Base-by-base conservation (phyloP, 2,888 invertebrate species). In the Linnaemya tessellans region DNA sequence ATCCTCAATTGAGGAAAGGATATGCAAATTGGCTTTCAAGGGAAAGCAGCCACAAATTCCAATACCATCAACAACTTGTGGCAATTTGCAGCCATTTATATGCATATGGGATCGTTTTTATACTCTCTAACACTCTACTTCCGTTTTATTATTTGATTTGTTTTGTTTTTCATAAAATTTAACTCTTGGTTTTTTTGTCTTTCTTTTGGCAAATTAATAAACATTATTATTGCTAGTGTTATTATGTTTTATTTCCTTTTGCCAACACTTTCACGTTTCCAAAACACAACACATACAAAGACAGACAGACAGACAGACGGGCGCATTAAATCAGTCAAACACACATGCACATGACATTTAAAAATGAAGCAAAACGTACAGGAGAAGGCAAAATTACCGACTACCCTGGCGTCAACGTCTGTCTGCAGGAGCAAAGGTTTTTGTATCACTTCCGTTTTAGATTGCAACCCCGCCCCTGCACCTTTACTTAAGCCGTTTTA, bases 171-270 rank as follows among this genome's bases (percentile, higher is more conserved):
- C 30, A 3, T 56, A 7, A 41, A 13, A 51, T 49, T 18, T 8
- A 65, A 58, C 60, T 70, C 38, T 56, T 65, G 13, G 0, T 68
- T 60, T 78, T n/a, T 60, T 65, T 25, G 10, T 38, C 25, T 51
- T 79, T 71, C 49, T 77, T 64, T 78, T 68, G 74, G 68, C 73
- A 70, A 73, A 85, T 85, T 85, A 85, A 85, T 82, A 82, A 81
- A 75, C 64, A 70, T 82, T 78, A 68, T 82, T 85, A 74, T 80
- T 58, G 62, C 62, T 84, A 58, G 77, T 82, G 68, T 84, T 80
- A 75, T 84, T 80, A 80, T 84, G 67, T 80, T 84, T 80, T 67
- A 77, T 77, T 77, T 84, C 84, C 84, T 77, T 71, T 80, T 80
- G 64, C 65, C 65, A 84, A 80, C 80, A 80, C 80, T 80, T 80